These are phyloP conservation scores for Bradypodion ventrale DNA, from an alignment of 2,797 vertebrate genomes.

Conservation along the genomic window DNA sequence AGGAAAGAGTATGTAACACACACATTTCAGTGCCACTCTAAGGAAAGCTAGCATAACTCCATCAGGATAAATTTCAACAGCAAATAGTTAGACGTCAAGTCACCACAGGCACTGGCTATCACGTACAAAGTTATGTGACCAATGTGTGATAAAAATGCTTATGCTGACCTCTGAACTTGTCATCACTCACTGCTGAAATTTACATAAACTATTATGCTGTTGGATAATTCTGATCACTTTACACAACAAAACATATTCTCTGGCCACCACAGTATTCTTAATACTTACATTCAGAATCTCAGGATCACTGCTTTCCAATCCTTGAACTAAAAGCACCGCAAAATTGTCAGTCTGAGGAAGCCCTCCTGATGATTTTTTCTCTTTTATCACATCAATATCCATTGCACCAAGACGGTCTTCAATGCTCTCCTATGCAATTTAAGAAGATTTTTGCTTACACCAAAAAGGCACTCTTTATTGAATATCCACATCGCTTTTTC, in stretches of 20 bases:
- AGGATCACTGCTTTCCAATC: conserved; percentile 91
- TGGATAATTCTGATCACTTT: too few species aligned
- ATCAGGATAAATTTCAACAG: too few species aligned
- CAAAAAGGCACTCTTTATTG: neutral
- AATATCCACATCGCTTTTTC: neutral
- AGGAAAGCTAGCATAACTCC: too few species aligned
- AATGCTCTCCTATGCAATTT: conserved; percentile 84
- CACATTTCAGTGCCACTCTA: too few species aligned
- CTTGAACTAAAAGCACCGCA: conserved; percentile 90
- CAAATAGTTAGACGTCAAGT: too few species aligned
- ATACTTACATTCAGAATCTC: conserved; percentile 90
- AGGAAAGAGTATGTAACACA: too few species aligned
- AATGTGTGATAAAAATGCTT: too few species aligned
- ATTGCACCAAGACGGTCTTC: conserved; percentile 90
- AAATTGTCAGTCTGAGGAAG: conserved; percentile 89
- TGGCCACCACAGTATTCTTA: neutral
- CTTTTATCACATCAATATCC: conserved; percentile 82
- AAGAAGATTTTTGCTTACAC: neutral
- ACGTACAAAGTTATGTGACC: too few species aligned
- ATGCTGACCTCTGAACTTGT: too few species aligned
- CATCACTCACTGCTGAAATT: too few species aligned
- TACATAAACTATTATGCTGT: too few species aligned
- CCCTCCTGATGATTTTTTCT: conserved; percentile 69
- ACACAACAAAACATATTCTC: neutral
- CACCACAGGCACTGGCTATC: too few species aligned